Evolutionary conservation across 2,888 invertebrate genomes (phyloP).

Genomic region (Macaria liturata): DNA sequence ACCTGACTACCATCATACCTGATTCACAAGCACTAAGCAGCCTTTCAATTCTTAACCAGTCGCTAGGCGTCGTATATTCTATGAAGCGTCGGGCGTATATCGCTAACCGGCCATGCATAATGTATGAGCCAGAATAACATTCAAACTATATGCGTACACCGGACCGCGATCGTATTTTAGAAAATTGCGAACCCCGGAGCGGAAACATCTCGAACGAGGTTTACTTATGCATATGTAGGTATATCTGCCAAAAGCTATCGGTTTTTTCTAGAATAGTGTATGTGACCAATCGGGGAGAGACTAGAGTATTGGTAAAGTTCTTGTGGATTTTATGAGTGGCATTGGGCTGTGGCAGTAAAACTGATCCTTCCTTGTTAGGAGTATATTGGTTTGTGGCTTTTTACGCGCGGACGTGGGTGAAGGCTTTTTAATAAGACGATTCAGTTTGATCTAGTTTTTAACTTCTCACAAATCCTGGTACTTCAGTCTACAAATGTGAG

Average conservation of each 20-base stretch:
- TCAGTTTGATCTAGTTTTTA: too few species aligned
- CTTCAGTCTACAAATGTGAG: too few species aligned
- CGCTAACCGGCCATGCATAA: conserved; percentile 19
- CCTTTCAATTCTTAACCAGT: too few species aligned
- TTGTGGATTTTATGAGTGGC: background rate
- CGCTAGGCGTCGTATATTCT: background rate
- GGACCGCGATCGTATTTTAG: conserved; percentile 14
- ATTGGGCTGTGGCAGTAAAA: background rate
- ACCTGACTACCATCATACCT: too few species aligned
- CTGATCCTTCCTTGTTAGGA: too few species aligned
- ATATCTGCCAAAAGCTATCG: background rate
- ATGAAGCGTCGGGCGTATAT: background rate
- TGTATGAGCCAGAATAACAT: conserved; percentile 18
- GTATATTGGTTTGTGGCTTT: too few species aligned
- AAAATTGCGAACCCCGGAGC: conserved; percentile 13
- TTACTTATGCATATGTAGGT: conserved; percentile 4
- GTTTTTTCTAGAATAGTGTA: conserved; percentile 6
- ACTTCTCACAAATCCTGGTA: too few species aligned
- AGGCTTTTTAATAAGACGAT: too few species aligned
- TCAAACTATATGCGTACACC: conserved; percentile 21
- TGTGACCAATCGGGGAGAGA: background rate
- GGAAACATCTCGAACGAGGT: conserved; percentile 13
- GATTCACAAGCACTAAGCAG: too few species aligned
- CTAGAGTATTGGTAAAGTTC: background rate
- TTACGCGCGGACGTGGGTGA: too few species aligned